Percentiles rank a stretch among this genome's conserved stretches.
These are phyloP conservation scores for Chelmon rostratus DNA, from an alignment of 2,797 vertebrate species.

Conservation along the genomic window DNA sequence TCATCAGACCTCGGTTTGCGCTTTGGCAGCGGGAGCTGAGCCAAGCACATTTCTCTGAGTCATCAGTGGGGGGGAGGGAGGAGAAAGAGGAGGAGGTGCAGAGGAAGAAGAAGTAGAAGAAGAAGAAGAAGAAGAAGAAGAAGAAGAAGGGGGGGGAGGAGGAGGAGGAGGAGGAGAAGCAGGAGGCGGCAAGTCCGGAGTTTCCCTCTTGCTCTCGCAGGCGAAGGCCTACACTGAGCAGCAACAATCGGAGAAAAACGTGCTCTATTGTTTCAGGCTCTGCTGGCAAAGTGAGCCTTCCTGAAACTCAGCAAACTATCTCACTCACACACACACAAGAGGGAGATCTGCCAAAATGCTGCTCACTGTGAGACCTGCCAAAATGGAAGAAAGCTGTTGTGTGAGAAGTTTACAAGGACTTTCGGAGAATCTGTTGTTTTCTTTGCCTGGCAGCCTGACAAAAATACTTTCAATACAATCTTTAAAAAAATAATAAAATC, in stretches of 20 bases:
- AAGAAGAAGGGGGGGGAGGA: slow-evolving; percentile 58
- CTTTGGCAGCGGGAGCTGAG: slow-evolving; percentile 67
- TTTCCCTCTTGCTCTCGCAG: slow-evolving; percentile 75
- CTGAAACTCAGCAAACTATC: slow-evolving; percentile 76
- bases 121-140: slow-evolving; percentile 70
- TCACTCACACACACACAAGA: slow-evolving; percentile 63
- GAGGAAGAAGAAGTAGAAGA: slow-evolving; percentile 33
- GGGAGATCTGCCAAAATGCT: slow-evolving; percentile 66
- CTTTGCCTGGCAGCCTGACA: slow-evolving; percentile 51
- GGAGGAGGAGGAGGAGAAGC: slow-evolving; percentile 49
- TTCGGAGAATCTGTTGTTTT: slow-evolving; percentile 68
- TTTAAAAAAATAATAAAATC: slow-evolving; percentile 2
- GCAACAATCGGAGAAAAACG: slow-evolving; percentile 72
- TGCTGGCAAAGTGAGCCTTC: slow-evolving; percentile 76
- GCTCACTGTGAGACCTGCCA: slow-evolving; percentile 69
- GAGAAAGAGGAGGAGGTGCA: slow-evolving; percentile 62
- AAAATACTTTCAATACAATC: slow-evolving; percentile 36
- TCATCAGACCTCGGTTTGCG: slow-evolving; percentile 68
- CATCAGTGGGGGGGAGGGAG: slow-evolving; percentile 69
- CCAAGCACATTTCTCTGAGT: slow-evolving; percentile 87
- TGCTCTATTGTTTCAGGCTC: slow-evolving; percentile 79
- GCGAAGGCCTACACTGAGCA: slow-evolving; percentile 67
- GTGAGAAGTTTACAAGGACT: slow-evolving; percentile 69
- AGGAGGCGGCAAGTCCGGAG: slow-evolving; percentile 77
- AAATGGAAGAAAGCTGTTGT: slow-evolving; percentile 68